Evolutionary conservation across 2,113 vertebrate species (phyloP).

Genomic region (Megalops atlanticus): DNA sequence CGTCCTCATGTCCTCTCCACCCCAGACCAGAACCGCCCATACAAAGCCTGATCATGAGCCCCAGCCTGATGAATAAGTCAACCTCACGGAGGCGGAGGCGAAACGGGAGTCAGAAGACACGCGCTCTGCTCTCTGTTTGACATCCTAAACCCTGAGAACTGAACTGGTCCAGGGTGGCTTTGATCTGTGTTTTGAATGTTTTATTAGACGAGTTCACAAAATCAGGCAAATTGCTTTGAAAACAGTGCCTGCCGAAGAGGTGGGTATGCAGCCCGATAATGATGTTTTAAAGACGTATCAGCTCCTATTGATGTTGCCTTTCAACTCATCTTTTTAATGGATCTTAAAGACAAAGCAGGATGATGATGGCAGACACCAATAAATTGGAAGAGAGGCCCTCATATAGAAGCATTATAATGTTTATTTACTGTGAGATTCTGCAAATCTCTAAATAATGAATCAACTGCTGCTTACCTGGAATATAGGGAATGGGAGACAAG

Average conservation of each 20-base stretch:
- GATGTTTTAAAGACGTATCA: conserved; percentile 18
- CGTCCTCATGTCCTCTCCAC: background rate
- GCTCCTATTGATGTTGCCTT: conserved; percentile 27
- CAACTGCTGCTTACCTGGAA: background rate
- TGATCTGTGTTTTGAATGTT: background rate
- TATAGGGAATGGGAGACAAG: background rate
- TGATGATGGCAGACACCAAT: background rate
- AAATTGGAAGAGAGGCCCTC: background rate
- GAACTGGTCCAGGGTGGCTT: background rate
- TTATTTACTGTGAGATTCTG: background rate
- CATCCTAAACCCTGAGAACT: background rate
- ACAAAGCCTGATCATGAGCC: background rate
- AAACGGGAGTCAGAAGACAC: background rate
- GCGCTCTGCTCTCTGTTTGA: conserved; percentile 2
- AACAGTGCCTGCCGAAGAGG: background rate
- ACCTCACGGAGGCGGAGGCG: background rate
- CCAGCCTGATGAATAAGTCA: background rate
- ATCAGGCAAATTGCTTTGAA: conserved; percentile 27
- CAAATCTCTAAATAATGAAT: background rate
- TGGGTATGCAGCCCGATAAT: background rate
- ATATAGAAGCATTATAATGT: background rate
- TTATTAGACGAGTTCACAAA: conserved; percentile 21
- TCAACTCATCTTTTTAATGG: conserved; percentile 19
- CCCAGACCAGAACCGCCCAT: background rate
- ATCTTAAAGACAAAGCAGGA: background rate